phyloP scores from a whole-genome alignment of 2,888 invertebrate species.

The Yponomeuta malinellus region DNA sequence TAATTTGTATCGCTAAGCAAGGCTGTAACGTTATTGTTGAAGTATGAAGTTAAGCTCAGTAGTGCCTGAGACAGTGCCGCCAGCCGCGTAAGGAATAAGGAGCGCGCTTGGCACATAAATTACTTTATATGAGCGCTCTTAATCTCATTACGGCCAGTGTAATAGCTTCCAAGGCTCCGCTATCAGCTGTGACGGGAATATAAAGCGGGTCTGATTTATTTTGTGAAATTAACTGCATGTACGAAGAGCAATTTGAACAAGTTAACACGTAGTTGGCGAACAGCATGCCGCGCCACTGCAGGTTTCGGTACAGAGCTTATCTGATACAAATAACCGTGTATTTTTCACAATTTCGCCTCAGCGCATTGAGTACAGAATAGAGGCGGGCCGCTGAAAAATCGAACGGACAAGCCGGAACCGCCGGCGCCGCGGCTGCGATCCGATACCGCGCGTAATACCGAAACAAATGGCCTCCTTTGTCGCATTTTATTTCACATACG shows the following conservation, averaged over 20 bases:
- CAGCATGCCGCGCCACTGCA: slow-evolving; percentile 16
- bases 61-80: slow-evolving; percentile 27
- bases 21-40: slow-evolving; percentile 15
- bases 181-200: slow-evolving; percentile 67
- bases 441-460: slow-evolving; percentile 58
- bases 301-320: slow-evolving; percentile 22
- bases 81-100: slow-evolving; percentile 30
- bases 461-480: slow-evolving; percentile 64
- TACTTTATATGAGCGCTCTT: slow-evolving; percentile 71
- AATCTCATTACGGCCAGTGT: slow-evolving; percentile 68
- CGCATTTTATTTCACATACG: slow-evolving; percentile 54
- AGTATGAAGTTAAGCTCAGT: slow-evolving; percentile 21
- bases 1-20: slow-evolving; percentile 13
- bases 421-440: slow-evolving; percentile 37
- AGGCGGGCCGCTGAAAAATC: slow-evolving; percentile 43
- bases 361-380: slow-evolving; percentile 26
- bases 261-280: slow-evolving; percentile 20
- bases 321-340: slow-evolving; percentile 36
- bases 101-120: slow-evolving; percentile 60
- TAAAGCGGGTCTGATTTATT: slow-evolving; percentile 65
- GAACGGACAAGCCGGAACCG: slow-evolving; percentile 33
- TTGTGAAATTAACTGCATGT: slow-evolving; percentile 54
- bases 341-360: slow-evolving; percentile 41
- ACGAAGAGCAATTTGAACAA: slow-evolving; percentile 32
- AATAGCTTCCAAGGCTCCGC: slow-evolving; percentile 65